A percentile compares a stretch with the other conserved stretches of the same genome.
phyloP scores from a whole-genome alignment of 1,140 invertebrate genomes.

The Streblospio benedicti region DNA sequence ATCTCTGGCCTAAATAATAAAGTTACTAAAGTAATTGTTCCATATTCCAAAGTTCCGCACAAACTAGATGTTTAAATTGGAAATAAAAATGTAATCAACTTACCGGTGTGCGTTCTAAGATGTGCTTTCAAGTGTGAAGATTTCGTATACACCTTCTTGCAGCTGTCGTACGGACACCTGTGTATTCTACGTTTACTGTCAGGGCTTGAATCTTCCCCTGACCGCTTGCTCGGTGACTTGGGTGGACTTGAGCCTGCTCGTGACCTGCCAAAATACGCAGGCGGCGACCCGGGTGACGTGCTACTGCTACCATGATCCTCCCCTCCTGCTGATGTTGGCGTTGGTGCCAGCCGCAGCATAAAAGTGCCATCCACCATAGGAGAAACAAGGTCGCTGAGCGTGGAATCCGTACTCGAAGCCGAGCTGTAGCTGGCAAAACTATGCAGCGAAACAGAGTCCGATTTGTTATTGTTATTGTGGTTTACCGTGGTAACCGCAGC shows the following conservation, averaged over 20 bases:
- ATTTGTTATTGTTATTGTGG: conserved; percentile 17
- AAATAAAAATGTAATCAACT: conserved; percentile 45
- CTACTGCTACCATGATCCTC: not conserved
- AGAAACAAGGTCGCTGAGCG: conserved; percentile 34
- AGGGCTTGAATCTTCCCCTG: conserved; percentile 30
- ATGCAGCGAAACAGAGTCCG: conserved; percentile 6
- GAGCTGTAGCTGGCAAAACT: conserved; percentile 25
- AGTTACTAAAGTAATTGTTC: no score
- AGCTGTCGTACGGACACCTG: conserved; percentile 82
- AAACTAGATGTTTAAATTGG: no score
- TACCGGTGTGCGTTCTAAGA: conserved; percentile 95
- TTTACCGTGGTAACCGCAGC: conserved; percentile 11
- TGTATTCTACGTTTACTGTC: conserved; percentile 49
- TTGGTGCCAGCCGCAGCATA: conserved; percentile 22
- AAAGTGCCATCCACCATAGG: conserved; percentile 17
- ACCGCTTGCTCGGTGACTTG: conserved; percentile 13
- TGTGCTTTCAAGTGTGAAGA: conserved; percentile 97
- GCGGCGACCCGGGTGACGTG: not conserved
- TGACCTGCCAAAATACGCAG: not conserved
- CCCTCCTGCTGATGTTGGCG: not conserved
- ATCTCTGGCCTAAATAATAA: no score
- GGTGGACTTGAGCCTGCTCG: conserved; percentile 13
- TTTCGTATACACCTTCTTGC: conserved; percentile 97
- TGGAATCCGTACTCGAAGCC: conserved; percentile 43
- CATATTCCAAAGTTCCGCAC: no score